Conservation (phyloP, 2,797 vertebrate species). For the Melanotaenia maccullochi region DNA sequence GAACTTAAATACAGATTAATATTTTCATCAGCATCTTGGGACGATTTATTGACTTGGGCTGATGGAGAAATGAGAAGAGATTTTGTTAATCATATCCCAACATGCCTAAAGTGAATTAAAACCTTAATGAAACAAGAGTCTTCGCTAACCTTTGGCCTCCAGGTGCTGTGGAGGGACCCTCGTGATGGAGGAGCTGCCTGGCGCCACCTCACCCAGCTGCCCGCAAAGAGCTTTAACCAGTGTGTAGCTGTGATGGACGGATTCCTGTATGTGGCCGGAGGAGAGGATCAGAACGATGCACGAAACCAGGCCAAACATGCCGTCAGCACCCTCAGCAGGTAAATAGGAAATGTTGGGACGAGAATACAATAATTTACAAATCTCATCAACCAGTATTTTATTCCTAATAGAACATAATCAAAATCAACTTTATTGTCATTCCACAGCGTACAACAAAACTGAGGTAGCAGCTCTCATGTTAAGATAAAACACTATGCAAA, state of each 20-base stretch:
- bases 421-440: no score
- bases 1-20: not conserved
- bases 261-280: conserved; percentile 88
- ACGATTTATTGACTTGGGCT: no score
- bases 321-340: conserved; percentile 88
- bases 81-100: no score
- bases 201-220: conserved; percentile 88
- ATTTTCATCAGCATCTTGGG: not conserved
- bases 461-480: no score
- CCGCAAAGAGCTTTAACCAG: conserved; percentile 90
- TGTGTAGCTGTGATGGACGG: conserved; percentile 90
- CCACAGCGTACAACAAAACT: no score
- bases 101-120: no score
- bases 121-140: not conserved
- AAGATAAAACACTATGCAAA: no score
- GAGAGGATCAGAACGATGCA: conserved; percentile 89
- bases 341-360: not conserved
- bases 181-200: conserved; percentile 83
- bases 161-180: conserved; percentile 86
- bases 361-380: no score
- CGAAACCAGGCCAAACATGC: conserved; percentile 91
- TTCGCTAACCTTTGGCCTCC: conserved; percentile 46
- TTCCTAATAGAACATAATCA: no score
- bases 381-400: no score
- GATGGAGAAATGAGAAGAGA: no score